Base-by-base conservation (phyloP, 1,140 invertebrate species). In the Cheumatopsyche charites region DNA sequence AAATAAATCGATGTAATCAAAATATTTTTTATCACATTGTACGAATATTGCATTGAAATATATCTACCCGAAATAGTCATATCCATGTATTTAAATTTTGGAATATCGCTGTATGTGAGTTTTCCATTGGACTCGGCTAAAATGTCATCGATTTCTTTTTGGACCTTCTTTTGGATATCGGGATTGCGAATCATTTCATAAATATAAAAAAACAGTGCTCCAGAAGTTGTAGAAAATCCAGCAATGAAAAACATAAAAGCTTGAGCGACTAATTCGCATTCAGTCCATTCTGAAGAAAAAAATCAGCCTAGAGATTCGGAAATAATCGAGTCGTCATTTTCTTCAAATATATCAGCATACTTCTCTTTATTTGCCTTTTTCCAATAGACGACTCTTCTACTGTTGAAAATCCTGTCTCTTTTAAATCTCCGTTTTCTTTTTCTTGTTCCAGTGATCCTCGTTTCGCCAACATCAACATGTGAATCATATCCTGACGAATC, bases 401-500 rank as follows among this genome's bases (percentile, higher is more conserved):
- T 0, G 77, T 78, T 21, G 80, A 78, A 68, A 79, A 80, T 11
- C 79, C 79, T 17, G 76, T 75, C 23, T 72, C 70, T 9, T 72
- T 67, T 3, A 36, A 36, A 6, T 82, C 77, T 13, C 78, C 11
- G 1, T 78, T 74, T 42, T 25, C 78, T 6, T 45, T 13, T 7
- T 66, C 63, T 11, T 15, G 6, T 21, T 21, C 12, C 13, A 76
- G 23, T 5, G 77, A 72, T 26, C 81, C 78, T 43, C 79, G 77
- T 68, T 79, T 81, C 0, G 80, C 81, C 67, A 86, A 80, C 81
- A 86, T 82, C 45, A 87, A 77, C 45, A 87, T 77, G 72, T 87
- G 83, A 9, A 87, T 80, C 85, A 87, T 85, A 73, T 87, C 86
- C 0, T 83, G 82, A 12, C 85, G 77, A 0, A 79, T 76, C 11